Evolutionary conservation across 2,113 vertebrate species (phyloP), one percentile per base, ranked within the genome.

Genomic region (Pithys albifrons): DNA sequence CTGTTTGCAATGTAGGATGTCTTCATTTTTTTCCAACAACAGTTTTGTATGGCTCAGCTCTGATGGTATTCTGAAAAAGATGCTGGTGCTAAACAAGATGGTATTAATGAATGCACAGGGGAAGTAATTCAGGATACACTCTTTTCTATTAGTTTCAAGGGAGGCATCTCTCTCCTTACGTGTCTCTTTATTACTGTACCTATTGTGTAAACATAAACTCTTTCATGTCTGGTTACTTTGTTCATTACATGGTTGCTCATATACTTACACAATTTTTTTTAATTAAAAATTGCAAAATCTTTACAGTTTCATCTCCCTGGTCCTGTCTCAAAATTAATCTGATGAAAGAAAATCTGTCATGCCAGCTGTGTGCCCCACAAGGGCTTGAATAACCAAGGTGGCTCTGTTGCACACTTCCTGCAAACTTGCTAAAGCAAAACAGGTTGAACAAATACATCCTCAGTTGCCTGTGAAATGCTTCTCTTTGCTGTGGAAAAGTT

Each of bases 261-360:
- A 31, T 20, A 64, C 64, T 91, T 88, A 67, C 64, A 91, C 35
- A 90, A 74, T 94, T 90, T 74, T 90, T 74, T 59, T 77, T 84
- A 96, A 93, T 92, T 95, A 90, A 93, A 90, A 95, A 91, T 90
- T 96, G 78, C 78, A 89, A 91, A 93, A 90, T 94, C 62, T 73
- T 89, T 62, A 59, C 16, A 74, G 71, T 83, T 94, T 94, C 78
- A 67, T 29, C 54, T 91, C 55, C 19, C 16, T 59, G 16, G 58
- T 94, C 67, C 55, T 73, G 71, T 85, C 77, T 94, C 64, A 86
- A 45, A 94, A 83, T 77, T 52, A 88, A 77, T 35, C 59, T 20
- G 61, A n/a, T 70, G 75, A 95, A 83, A 93, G 64, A 74, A 91
- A 83, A 88, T 39, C 33, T 95, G 29, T 48, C 35, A 12, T 64